A percentile compares a stretch with the other conserved stretches of the same genome.
Evolutionary conservation across 2,797 vertebrate species (phyloP).

Genomic region (Amblyopsis hoosieri): DNA sequence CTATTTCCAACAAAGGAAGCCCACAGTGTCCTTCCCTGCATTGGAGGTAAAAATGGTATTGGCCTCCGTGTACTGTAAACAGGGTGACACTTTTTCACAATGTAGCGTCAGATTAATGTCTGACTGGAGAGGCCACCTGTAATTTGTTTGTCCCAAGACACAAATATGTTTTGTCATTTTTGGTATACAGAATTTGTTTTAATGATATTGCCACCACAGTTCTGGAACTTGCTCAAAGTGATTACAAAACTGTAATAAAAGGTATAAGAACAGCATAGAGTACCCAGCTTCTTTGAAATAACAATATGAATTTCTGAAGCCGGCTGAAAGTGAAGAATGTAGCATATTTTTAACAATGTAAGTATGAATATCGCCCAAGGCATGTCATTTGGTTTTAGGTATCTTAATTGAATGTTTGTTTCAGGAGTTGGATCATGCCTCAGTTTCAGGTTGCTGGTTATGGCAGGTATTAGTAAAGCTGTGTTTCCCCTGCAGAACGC

Average conservation of each 20-base stretch:
- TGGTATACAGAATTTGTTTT: slow-evolving; percentile 1
- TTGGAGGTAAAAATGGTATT: slow-evolving; percentile 1
- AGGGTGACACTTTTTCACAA: slow-evolving; percentile 4
- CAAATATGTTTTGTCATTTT: slow-evolving; percentile 14
- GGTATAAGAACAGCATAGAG: slow-evolving; percentile 27
- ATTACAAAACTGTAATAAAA: not conserved
- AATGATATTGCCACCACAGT: too few species aligned
- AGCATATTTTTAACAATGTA: too few species aligned
- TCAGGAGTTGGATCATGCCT: slow-evolving; percentile 6
- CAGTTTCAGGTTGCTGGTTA: slow-evolving; percentile 1
- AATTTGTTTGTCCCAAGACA: slow-evolving; percentile 29
- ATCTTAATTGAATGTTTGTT: not conserved
- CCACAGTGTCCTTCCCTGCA: slow-evolving; percentile 28
- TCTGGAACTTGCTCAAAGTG: too few species aligned
- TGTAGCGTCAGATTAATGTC: slow-evolving; percentile 9
- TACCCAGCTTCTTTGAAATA: slow-evolving; percentile 6
- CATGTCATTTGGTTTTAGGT: not conserved
- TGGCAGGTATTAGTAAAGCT: slow-evolving; percentile 2
- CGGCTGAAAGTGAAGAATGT: too few species aligned
- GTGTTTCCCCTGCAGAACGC: slow-evolving; percentile 5
- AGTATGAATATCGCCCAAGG: not conserved
- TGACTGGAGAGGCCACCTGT: slow-evolving; percentile 15
- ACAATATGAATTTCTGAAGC: not conserved
- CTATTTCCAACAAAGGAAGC: slow-evolving; percentile 51
- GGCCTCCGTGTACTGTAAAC: not conserved